These are phyloP conservation scores for Osmerus mordax DNA, from an alignment of 2,113 vertebrate species.

Conservation along the genomic window DNA sequence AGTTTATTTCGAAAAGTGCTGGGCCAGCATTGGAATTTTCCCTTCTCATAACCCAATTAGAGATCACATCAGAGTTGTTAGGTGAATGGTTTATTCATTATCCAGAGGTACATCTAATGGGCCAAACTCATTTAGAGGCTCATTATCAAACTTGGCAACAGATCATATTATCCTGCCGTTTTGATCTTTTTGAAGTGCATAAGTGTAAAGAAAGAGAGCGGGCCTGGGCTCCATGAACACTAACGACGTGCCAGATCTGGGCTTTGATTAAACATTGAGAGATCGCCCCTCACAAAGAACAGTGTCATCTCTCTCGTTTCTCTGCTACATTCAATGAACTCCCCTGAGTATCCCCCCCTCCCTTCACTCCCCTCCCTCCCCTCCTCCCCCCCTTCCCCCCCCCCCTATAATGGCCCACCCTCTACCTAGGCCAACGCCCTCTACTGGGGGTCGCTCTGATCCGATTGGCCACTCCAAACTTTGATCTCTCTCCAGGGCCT, in stretches of 20 bases:
- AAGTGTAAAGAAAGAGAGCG: constrained; percentile 22
- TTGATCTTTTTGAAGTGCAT: constrained; percentile 55
- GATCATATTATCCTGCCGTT: constrained; percentile 56
- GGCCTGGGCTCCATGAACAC: constrained; percentile 9
- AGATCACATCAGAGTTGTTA: constrained; percentile 52
- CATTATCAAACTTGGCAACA: constrained; percentile 62
- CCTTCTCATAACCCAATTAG: constrained; percentile 49
- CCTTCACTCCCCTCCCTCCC: constrained; percentile 25
- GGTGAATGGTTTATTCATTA: constrained; percentile 57
- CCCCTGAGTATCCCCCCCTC: constrained; percentile 24
- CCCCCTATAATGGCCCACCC: constrained; percentile 28
- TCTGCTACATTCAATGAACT: background rate
- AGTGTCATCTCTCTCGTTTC: constrained; percentile 12
- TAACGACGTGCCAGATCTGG: constrained; percentile 40
- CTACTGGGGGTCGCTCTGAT: background rate
- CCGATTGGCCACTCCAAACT: constrained; percentile 16
- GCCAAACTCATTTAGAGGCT: constrained; percentile 59
- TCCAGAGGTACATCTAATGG: constrained; percentile 61
- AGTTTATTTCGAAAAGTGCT: constrained; percentile 7
- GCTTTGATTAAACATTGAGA: constrained; percentile 65
- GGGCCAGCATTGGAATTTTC: constrained; percentile 22
- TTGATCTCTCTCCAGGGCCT: constrained; percentile 19
- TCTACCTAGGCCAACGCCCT: background rate
- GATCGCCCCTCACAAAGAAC: constrained; percentile 42
- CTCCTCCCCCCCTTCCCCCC: constrained; percentile 7